These are phyloP conservation scores for Lepeophtheirus nordmannii DNA, from an alignment of 2,888 invertebrate species.

Conservation along the genomic window DNA sequence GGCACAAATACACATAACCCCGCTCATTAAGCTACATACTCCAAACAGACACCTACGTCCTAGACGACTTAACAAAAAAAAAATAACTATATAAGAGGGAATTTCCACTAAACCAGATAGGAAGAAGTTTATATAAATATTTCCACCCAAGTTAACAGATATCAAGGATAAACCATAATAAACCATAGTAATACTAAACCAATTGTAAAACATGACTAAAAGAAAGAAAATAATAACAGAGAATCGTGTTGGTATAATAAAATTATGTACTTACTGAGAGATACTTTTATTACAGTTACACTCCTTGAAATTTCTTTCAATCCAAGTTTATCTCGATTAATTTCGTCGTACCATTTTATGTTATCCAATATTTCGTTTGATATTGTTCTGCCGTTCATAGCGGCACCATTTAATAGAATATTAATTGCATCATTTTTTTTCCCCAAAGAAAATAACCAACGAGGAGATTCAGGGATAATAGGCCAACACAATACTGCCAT, in stretches of 20 bases:
- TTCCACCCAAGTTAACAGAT: conserved; percentile 3
- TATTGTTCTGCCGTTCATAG: background rate
- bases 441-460: conserved; percentile 2
- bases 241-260: background rate
- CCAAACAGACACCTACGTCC: background rate
- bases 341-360: background rate
- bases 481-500: background rate
- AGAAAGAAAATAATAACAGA: background rate
- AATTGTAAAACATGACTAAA: conserved; percentile 13
- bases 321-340: background rate
- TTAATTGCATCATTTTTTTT: background rate
- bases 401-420: background rate
- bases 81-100: conserved; percentile 1
- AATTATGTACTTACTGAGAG: background rate
- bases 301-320: background rate
- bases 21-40: background rate
- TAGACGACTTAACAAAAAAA: background rate
- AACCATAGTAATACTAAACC: background rate
- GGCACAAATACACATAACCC: background rate
- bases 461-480: conserved; percentile 9
- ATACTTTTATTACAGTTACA: background rate
- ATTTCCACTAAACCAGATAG: conserved; percentile 7
- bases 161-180: background rate
- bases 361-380: background rate
- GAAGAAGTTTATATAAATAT: conserved; percentile 11